Base-by-base conservation (phyloP, 2,797 vertebrate species). In the Darevskia mixta region DNA sequence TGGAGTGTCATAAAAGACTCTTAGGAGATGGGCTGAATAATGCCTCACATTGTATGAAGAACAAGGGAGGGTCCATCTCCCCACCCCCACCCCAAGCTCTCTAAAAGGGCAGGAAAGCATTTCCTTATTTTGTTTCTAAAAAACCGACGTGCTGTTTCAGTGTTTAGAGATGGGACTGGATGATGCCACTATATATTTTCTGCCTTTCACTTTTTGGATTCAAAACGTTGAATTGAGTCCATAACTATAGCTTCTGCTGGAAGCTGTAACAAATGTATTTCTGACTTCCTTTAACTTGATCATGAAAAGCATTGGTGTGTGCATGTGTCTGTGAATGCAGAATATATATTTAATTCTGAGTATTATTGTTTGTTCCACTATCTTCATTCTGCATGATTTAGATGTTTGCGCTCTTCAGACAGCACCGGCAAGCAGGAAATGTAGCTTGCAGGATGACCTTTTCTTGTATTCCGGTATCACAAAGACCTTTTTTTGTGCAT, bases 401-500 rank as follows among this genome's bases (percentile, higher is more conserved):
- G 4, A 49, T 82, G 10, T 2, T 20, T 92, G 86, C 66, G 27
- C 4, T 87, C 11, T 87, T 87, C 20, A 84, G 35, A 61, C 81
- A 64, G 5, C 81, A 78, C 25, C 35, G 87, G 43, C 81, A 86
- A 77, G 29, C 1, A 4, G 66, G 41, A 93, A 88, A 89, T 92
- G 66, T 88, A 79, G 41, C 86, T 90, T 93, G 20, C 79, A 18
- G 45, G 23, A 69, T 82, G 29, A 85, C 61, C 73, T 89, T 85
- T 90, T 92, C 86, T 88, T 41, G 35, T 81, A 79, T 89, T 91
- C 80, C 83, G 83, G 8, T 94, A 91, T 91, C 90, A 89, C 71
- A 87, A 77, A 89, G 85, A 87, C 2, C 85, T 89, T 90, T 82
- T 82, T 82, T 77, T 2, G 0, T 89, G 90, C 66, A 49, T 88